Base-by-base conservation (phyloP, 2,888 invertebrate genomes). In the Hoplodrina ambigua region DNA sequence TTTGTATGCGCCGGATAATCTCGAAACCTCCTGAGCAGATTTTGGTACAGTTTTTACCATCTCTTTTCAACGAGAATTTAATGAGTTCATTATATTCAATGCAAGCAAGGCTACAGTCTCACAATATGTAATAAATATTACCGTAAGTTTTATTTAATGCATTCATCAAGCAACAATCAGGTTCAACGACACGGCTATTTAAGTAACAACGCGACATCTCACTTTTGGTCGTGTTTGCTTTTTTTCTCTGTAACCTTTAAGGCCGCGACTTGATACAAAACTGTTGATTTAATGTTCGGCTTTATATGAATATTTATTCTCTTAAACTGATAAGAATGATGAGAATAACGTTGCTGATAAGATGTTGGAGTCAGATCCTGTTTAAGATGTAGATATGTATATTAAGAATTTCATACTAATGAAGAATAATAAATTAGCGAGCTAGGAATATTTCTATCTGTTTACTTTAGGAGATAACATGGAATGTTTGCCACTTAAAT, bases 141-240 rank as follows among this genome's bases (percentile, higher is more conserved):
- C 68, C 63, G 77, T 66, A 64, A 55, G 61, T 64, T 77, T 77
- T 66, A 60, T 52, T 81, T 66, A 75, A 80, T 76, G 76, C 72
- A 78, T 78, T 86, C 85, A 86, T 89, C 85, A 85, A 83, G 75
- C 69, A 67, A 85, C 81, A 85, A 85, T 83, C 62, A 90, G 87
- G 94, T 94, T 94, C 94, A 92, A 91, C 88, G 92, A 92, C 93
- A 88, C 86, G 70, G 84, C 86, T 90, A 90, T 91, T 91, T 89
- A 88, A 89, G 88, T 89, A 86, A 82, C 78, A 83, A 69, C 78
- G 82, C 84, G 86, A 88, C 88, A 88, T 87, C 86, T 90, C 76
- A 83, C 85, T 85, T 88, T 83, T 78, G 69, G 69, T 75, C 46
- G 86, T 86, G 87, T 88, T 91, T 89, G 89, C 61, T 69, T 78